phyloP scores from a whole-genome alignment of 1,140 invertebrate species.

The Cyrtorhinus lividipennis region DNA sequence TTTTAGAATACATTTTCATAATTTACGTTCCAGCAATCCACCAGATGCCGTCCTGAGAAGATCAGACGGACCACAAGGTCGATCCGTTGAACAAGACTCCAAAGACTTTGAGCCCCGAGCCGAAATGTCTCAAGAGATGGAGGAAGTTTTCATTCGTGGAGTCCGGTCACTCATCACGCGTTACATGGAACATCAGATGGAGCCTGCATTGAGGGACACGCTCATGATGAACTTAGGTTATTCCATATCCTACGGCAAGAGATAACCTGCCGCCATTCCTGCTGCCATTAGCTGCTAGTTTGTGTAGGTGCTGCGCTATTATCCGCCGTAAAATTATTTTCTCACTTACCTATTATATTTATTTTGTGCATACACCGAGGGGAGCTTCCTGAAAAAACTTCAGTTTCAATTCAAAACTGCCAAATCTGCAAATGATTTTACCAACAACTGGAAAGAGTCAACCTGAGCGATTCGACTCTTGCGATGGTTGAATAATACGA shows the following conservation, averaged over 20 bases:
- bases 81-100: constrained; percentile 2
- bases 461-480: too few relatives aligned
- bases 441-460: too few relatives aligned
- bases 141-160: constrained; percentile 63
- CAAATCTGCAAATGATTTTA: background rate
- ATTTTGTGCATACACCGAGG: too few relatives aligned
- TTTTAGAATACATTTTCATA: too few relatives aligned
- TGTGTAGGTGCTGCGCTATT: constrained; percentile 1
- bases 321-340: background rate
- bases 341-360: background rate
- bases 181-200: constrained; percentile 65
- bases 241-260: constrained; percentile 59
- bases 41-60: background rate
- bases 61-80: constrained; percentile 28
- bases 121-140: constrained; percentile 45
- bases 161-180: constrained; percentile 58
- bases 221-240: constrained; percentile 73
- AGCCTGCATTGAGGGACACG: constrained; percentile 68
- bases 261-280: background rate
- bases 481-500: too few relatives aligned
- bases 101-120: constrained; percentile 23
- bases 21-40: background rate
- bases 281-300: constrained; percentile 3
- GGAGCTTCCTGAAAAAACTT: background rate
- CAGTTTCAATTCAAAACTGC: background rate